Conservation (phyloP, 2,797 vertebrate genomes). For the Pseudopleuronectes americanus region DNA sequence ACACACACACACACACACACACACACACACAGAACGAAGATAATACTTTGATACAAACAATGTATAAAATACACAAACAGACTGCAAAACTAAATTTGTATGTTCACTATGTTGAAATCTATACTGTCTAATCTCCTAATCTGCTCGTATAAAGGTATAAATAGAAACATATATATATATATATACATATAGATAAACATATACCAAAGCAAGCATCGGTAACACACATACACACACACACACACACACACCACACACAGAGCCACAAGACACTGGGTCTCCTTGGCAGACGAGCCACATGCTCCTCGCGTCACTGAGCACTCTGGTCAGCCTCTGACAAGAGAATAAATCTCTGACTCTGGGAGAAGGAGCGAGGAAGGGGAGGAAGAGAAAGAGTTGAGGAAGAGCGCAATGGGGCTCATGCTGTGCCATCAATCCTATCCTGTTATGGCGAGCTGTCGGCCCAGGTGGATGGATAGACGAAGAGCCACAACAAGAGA, state of each 20-base stretch:
- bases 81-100: too few relatives aligned
- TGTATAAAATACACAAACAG: too few relatives aligned
- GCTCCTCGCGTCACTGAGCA: constrained; percentile 61
- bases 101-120: neutral
- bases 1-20: neutral
- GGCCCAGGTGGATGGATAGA: constrained; percentile 38
- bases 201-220: too few relatives aligned
- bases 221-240: neutral
- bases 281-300: constrained; percentile 62
- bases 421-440: constrained; percentile 66
- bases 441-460: constrained; percentile 66
- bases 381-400: constrained; percentile 39
- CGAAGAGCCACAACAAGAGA: constrained; percentile 36
- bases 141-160: neutral
- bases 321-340: constrained; percentile 75
- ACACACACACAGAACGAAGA: neutral
- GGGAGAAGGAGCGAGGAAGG: constrained; percentile 13
- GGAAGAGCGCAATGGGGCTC: constrained; percentile 55
- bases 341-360: constrained; percentile 73
- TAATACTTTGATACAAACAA: neutral
- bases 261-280: constrained; percentile 50
- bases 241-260: constrained; percentile 38
- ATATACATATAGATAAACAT: too few relatives aligned
- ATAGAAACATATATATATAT: constrained; percentile 1
- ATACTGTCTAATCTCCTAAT: constrained; percentile 4